These are phyloP conservation scores for Hydrophis major DNA, from an alignment of 2,797 vertebrate genomes.

Conservation along the genomic window DNA sequence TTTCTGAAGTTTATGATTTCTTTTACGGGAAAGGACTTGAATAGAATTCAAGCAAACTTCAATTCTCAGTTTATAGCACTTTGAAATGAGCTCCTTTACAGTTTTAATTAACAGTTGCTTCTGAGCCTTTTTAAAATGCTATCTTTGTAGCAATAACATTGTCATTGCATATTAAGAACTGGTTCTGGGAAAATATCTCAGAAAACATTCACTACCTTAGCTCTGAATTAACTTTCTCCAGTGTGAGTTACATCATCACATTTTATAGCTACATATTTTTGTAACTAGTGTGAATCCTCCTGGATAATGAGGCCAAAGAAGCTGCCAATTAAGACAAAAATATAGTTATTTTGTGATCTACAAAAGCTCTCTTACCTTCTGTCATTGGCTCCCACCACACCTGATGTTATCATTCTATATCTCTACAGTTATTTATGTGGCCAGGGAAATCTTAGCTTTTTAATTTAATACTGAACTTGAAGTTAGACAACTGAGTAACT, in stretches of 20 bases:
- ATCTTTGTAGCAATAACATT: neutral
- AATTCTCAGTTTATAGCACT: neutral
- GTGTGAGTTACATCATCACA: neutral
- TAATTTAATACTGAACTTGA: neutral
- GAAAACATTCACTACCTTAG: neutral
- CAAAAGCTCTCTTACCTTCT: neutral
- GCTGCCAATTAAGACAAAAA: neutral
- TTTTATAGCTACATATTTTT: neutral
- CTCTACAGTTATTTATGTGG: neutral
- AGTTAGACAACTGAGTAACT: neutral
- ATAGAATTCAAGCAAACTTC: neutral
- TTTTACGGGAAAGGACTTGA: neutral
- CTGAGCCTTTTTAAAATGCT: neutral
- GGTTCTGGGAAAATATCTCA: neutral
- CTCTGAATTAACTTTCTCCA: neutral
- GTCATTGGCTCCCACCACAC: neutral
- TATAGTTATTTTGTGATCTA: neutral
- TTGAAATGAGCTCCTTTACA: neutral
- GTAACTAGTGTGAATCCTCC: neutral
- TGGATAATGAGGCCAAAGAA: neutral
- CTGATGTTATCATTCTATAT: neutral
- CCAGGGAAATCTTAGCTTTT: neutral
- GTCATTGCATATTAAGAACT: neutral
- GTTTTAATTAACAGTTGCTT: neutral
- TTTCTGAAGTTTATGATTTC: neutral